Conservation (phyloP, 2,113 vertebrate species). For the Alosa alosa region DNA sequence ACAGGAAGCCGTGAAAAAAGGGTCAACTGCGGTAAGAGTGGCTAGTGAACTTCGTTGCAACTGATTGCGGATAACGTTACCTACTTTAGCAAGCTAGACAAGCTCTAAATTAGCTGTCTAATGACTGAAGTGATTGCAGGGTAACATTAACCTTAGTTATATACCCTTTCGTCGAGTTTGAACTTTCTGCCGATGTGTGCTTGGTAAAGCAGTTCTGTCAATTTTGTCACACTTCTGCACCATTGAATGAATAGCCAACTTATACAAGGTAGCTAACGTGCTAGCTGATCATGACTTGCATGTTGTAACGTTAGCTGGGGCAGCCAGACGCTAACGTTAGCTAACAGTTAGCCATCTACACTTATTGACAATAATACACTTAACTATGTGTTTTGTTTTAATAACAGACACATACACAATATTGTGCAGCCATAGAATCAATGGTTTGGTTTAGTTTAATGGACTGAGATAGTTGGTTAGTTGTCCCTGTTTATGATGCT, state of each 20-base stretch:
- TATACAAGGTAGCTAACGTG: neutral
- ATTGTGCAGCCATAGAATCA: neutral
- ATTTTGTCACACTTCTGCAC: neutral
- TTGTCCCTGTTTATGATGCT: neutral
- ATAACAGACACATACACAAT: neutral
- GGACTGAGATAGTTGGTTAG: too few species aligned
- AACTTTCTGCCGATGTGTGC: neutral
- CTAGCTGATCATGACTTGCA: constrained; percentile 53
- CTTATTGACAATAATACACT: neutral
- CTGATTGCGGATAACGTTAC: neutral
- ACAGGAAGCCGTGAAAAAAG: constrained; percentile 53
- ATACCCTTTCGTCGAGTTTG: neutral
- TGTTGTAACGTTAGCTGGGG: constrained; percentile 23
- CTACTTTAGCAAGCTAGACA: neutral
- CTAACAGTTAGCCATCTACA: neutral
- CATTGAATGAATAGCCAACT: constrained; percentile 10
- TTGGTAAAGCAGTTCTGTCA: neutral
- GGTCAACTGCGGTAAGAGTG: constrained; percentile 52
- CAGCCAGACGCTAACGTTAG: constrained; percentile 17
- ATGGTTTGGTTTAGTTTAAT: neutral
- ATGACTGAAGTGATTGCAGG: neutral
- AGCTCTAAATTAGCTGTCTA: neutral
- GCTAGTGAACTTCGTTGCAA: constrained; percentile 10
- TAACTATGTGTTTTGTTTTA: neutral
- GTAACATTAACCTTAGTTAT: neutral